Conservation (phyloP, 2,797 vertebrate genomes). For the Myotis pilosus region DNA sequence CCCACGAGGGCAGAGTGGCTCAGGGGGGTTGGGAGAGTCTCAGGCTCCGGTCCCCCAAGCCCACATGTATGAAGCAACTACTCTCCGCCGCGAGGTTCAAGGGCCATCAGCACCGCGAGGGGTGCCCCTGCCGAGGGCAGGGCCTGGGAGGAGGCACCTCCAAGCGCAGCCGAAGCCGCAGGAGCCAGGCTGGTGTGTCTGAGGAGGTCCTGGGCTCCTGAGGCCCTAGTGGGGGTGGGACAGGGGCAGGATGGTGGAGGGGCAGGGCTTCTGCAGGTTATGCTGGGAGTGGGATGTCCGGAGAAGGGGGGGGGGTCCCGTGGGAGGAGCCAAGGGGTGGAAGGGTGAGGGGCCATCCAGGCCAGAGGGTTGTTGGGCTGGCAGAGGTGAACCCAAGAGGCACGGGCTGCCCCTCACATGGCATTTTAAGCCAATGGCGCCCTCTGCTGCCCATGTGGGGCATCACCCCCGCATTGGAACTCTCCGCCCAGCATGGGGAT, state of each 20-base stretch:
- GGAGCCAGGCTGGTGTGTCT: neutral
- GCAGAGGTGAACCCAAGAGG: neutral
- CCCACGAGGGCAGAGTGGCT: neutral
- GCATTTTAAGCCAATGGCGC: neutral
- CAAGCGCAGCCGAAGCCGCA: rapidly evolving
- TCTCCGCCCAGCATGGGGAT: rapidly evolving
- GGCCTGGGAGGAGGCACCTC: neutral
- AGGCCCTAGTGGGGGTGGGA: neutral
- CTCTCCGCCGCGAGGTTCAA: neutral
- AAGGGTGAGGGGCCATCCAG: neutral
- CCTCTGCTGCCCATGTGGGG: neutral
- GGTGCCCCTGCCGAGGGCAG: neutral
- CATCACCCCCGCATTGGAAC: rapidly evolving
- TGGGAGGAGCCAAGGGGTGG: rapidly evolving
- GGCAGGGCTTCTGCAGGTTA: neutral
- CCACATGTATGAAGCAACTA: neutral
- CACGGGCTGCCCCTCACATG: rapidly evolving
- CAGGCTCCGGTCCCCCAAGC: neutral
- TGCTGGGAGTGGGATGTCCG: neutral
- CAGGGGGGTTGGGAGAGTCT: neutral
- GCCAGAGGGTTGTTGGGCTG: neutral
- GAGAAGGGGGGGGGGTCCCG: no score
- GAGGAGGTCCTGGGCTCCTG: neutral
- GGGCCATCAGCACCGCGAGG: neutral
- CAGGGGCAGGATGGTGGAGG: neutral